These are phyloP conservation scores for Ophiodon elongatus DNA, from an alignment of 2,113 vertebrate species.

Conservation along the genomic window DNA sequence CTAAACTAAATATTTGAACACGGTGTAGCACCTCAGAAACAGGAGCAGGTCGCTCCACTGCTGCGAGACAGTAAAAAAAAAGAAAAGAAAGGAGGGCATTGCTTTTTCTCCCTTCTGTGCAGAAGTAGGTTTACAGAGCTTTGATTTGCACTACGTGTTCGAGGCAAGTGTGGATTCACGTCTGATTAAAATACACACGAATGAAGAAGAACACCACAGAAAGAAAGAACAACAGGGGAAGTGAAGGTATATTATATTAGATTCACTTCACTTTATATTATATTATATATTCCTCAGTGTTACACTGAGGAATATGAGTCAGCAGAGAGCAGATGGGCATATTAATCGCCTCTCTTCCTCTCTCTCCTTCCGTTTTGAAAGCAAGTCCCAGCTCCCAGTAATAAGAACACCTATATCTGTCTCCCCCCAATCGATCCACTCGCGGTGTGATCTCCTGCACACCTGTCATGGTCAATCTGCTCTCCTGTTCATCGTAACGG, in stretches of 20 bases:
- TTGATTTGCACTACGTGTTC: slow-evolving; percentile 12
- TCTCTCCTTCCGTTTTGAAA: slow-evolving; percentile 20
- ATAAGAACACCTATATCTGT: slow-evolving; percentile 52
- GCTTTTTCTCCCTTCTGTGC: slow-evolving; percentile 1
- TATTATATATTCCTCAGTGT: too few relatives aligned
- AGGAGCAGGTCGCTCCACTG: slow-evolving; percentile 57
- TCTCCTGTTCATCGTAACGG: slow-evolving; percentile 19
- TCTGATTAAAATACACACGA: slow-evolving; percentile 31
- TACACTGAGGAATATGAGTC: slow-evolving; percentile 51
- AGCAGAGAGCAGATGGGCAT: slow-evolving; percentile 45
- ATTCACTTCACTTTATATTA: too few relatives aligned
- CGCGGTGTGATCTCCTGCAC: slow-evolving; percentile 21
- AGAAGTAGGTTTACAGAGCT: slow-evolving; percentile 43
- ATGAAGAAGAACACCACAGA: slow-evolving; percentile 10
- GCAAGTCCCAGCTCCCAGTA: slow-evolving; percentile 4
- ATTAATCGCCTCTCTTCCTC: slow-evolving; percentile 45
- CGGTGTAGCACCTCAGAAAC: slow-evolving; percentile 53
- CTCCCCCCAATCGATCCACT: slow-evolving; percentile 31
- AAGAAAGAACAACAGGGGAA: slow-evolving; percentile 22
- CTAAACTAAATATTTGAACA: slow-evolving; percentile 65
- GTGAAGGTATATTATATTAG: slow-evolving; percentile 42
- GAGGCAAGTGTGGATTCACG: slow-evolving; percentile 19
- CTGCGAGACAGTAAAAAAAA: slow-evolving; percentile 61
- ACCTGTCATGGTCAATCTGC: slow-evolving; percentile 38
- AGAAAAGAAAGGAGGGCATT: slow-evolving; percentile 60